A percentile compares a stretch with the other conserved stretches of the same genome.
phyloP scores from a whole-genome alignment of 2,113 vertebrate species.

The Mobula birostris region DNA sequence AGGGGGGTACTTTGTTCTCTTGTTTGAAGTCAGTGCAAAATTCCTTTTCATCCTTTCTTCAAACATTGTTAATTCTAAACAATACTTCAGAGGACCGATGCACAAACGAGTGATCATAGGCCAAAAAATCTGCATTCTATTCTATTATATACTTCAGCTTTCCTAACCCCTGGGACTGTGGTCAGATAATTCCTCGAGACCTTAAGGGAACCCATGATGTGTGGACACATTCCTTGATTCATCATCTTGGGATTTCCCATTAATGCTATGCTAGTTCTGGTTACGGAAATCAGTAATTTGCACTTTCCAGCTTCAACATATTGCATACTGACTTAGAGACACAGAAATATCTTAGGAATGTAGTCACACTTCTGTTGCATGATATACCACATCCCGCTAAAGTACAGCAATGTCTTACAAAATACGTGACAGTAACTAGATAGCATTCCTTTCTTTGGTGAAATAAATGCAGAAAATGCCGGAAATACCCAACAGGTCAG shows the following conservation, averaged over 20 bases:
- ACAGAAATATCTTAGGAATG: neutral
- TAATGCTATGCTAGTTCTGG: neutral
- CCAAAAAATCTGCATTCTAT: neutral
- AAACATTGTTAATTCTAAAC: neutral
- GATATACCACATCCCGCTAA: neutral
- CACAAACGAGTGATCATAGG: neutral
- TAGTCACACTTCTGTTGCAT: neutral
- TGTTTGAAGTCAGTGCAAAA: neutral
- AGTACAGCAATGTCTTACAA: neutral
- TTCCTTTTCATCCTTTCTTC: neutral
- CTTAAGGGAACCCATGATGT: neutral
- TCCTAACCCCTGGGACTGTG: neutral
- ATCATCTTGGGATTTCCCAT: neutral
- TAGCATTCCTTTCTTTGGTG: neutral
- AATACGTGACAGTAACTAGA: neutral
- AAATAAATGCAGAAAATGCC: no score
- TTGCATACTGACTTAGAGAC: neutral
- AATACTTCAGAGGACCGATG: neutral
- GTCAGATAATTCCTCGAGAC: neutral
- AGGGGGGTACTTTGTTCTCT: no score
- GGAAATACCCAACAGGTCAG: no score
- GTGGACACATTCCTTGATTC: neutral
- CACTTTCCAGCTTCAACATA: neutral
- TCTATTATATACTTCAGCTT: neutral
- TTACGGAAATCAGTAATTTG: neutral